A percentile compares a stretch with the other conserved stretches of the same genome.
Conservation (phyloP, 2,888 invertebrate species). For the Stenchaetothrips biformis region DNA sequence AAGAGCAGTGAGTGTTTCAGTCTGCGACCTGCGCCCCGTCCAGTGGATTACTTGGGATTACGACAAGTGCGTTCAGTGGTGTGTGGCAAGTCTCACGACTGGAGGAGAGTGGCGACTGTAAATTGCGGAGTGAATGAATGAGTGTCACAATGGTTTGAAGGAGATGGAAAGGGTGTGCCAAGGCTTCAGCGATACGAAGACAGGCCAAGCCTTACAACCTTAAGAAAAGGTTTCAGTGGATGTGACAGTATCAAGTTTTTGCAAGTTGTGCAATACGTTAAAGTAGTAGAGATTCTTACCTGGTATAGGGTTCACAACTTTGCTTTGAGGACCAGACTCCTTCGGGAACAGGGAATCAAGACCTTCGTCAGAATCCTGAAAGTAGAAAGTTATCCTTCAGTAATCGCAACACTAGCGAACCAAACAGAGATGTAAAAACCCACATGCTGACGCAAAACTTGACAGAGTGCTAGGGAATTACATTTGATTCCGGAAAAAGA, state of each 20-base stretch:
- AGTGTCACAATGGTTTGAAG: background rate
- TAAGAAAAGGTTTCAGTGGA: too few relatives aligned
- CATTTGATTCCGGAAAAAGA: too few relatives aligned
- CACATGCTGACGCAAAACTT: too few relatives aligned
- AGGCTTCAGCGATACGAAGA: too few relatives aligned
- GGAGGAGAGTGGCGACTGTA: background rate
- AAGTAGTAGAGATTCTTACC: background rate
- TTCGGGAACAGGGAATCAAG: background rate
- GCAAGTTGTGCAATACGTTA: background rate
- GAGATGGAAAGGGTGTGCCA: background rate
- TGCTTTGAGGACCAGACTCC: constrained; percentile 1
- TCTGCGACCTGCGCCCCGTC: background rate
- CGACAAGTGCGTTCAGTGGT: background rate
- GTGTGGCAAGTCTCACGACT: background rate
- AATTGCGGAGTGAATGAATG: background rate
- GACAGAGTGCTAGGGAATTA: too few relatives aligned
- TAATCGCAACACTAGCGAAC: too few relatives aligned
- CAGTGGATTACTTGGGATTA: constrained; percentile 1
- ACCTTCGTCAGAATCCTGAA: background rate
- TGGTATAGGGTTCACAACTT: background rate
- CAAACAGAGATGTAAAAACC: too few relatives aligned
- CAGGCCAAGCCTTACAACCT: too few relatives aligned
- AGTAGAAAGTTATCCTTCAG: background rate
- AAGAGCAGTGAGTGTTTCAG: background rate
- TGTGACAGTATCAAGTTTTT: too few relatives aligned